These are phyloP conservation scores for Eilema sororculum DNA, from an alignment of 2,888 invertebrate species.

Conservation along the genomic window DNA sequence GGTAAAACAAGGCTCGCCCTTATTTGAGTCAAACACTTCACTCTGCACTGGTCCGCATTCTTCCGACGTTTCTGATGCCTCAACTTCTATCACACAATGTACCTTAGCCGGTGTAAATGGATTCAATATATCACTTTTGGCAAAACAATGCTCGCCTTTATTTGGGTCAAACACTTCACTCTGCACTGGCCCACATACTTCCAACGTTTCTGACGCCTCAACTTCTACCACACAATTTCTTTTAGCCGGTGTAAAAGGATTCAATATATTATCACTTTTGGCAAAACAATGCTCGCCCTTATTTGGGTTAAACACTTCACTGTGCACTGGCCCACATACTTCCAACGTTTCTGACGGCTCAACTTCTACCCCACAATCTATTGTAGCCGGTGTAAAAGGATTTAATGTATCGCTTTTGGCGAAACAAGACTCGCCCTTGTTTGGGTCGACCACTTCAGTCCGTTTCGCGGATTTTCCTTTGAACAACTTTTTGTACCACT, in stretches of 20 bases:
- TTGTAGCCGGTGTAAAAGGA: slow-evolving; percentile 39
- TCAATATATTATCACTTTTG: slow-evolving; percentile 57
- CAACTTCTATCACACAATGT: slow-evolving; percentile 37
- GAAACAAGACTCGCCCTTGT: slow-evolving; percentile 51
- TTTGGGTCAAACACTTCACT: slow-evolving; percentile 72
- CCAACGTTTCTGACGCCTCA: slow-evolving; percentile 52
- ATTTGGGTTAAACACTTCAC: slow-evolving; percentile 51
- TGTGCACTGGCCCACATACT: too few species aligned
- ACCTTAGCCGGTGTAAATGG: too few species aligned
- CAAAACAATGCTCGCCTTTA: too few species aligned
- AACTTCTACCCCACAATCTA: slow-evolving; percentile 36
- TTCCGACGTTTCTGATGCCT: slow-evolving; percentile 52
- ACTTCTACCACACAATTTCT: slow-evolving; percentile 40
- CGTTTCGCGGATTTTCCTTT: slow-evolving; percentile 84
- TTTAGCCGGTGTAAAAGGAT: slow-evolving; percentile 39
- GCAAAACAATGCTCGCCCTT: slow-evolving; percentile 53
- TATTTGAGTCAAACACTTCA: slow-evolving; percentile 73
- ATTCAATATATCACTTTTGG: too few species aligned
- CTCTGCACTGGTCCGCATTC: slow-evolving; percentile 38
- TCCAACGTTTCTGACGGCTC: slow-evolving; percentile 53
- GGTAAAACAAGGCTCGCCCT: too few species aligned
- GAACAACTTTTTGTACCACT: slow-evolving; percentile 89
- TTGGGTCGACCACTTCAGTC: slow-evolving; percentile 53
- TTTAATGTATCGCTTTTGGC: slow-evolving; percentile 57
- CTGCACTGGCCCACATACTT: slow-evolving; percentile 33